Conservation (phyloP, 2,113 vertebrate genomes). For the Barbus barbus region DNA sequence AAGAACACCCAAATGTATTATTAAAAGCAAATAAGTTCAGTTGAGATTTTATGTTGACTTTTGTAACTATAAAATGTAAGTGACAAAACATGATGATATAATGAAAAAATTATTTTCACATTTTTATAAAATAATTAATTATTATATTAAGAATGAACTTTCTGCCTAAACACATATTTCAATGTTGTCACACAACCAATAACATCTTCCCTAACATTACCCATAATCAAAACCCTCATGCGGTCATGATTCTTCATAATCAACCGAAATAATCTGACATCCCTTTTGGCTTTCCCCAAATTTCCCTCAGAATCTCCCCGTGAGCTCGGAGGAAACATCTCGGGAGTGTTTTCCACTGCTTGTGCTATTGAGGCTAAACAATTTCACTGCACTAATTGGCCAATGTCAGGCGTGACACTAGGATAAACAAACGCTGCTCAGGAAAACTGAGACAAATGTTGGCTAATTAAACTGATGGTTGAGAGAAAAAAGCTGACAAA, state of each 20-base stretch:
- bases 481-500: slow-evolving; percentile 64
- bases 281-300: slow-evolving; percentile 22
- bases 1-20: not conserved
- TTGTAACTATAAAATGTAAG: not conserved
- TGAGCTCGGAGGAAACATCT: slow-evolving; percentile 64
- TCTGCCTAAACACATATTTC: not conserved
- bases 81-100: not conserved
- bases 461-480: slow-evolving; percentile 87
- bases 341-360: slow-evolving; percentile 59
- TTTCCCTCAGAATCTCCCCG: slow-evolving; percentile 42
- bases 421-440: slow-evolving; percentile 87
- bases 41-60: not conserved
- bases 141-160: not conserved
- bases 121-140: not conserved
- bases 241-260: slow-evolving; percentile 42
- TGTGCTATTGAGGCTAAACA: slow-evolving; percentile 81
- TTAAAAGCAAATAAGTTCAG: not conserved
- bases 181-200: not conserved
- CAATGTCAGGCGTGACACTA: slow-evolving; percentile 86
- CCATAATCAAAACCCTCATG: slow-evolving; percentile 24
- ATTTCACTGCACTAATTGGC: slow-evolving; percentile 91
- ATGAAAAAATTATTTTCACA: not conserved
- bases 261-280: slow-evolving; percentile 19
- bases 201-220: not conserved
- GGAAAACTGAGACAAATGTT: slow-evolving; percentile 87